Evolutionary conservation across 2,888 invertebrate species (phyloP).

Genomic region (Netelia inedita): DNA sequence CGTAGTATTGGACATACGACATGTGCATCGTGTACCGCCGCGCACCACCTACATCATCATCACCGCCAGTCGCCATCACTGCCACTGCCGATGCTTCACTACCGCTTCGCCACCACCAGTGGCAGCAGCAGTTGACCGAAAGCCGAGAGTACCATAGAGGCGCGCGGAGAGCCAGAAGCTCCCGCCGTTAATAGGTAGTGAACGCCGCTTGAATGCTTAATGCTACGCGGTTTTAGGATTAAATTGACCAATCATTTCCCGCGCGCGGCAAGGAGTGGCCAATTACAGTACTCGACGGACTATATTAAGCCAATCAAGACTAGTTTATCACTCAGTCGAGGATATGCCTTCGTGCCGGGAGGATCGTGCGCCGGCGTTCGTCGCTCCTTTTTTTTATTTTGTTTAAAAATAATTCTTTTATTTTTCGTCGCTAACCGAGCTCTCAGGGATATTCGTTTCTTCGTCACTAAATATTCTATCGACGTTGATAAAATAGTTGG

Average conservation of each 20-base stretch:
- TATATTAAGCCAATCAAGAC: constrained; percentile 90
- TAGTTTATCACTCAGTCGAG: constrained; percentile 88
- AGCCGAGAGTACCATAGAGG: constrained; percentile 60
- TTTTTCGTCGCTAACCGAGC: neutral
- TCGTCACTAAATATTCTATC: too few relatives aligned
- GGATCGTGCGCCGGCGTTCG: constrained; percentile 61
- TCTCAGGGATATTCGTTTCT: too few relatives aligned
- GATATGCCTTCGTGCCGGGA: constrained; percentile 85
- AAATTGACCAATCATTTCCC: constrained; percentile 85
- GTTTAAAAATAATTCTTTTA: neutral
- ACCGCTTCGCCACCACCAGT: constrained; percentile 14
- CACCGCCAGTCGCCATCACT: constrained; percentile 6
- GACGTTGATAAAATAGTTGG: too few relatives aligned
- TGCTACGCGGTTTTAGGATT: constrained; percentile 84
- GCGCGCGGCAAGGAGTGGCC: constrained; percentile 87
- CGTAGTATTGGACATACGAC: neutral
- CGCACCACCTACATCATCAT: constrained; percentile 35
- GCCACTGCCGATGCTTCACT: neutral
- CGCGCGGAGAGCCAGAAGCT: constrained; percentile 65
- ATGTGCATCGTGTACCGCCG: constrained; percentile 21
- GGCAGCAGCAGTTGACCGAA: constrained; percentile 44
- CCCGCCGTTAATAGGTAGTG: constrained; percentile 83
- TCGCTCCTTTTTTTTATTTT: constrained; percentile 10
- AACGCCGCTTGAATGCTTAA: constrained; percentile 85
- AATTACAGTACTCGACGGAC: constrained; percentile 87